A percentile compares a stretch with the other conserved stretches of the same genome.
phyloP scores from a whole-genome alignment of 2,113 vertebrate species.

The Lampris incognitus region DNA sequence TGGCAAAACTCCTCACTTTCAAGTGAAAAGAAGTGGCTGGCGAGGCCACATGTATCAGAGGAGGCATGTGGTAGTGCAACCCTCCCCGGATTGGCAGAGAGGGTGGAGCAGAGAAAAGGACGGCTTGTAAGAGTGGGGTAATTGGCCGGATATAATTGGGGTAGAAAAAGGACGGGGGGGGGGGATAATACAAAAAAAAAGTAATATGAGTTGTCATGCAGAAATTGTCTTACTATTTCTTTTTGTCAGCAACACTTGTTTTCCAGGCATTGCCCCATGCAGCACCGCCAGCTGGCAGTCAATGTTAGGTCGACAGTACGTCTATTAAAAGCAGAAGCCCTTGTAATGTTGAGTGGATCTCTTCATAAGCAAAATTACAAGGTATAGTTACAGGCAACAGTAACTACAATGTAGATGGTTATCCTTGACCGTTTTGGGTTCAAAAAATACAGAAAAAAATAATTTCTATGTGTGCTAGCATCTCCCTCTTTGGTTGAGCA shows the following conservation, averaged over 20 bases:
- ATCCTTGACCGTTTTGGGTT: constrained; percentile 7
- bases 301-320: constrained; percentile 25
- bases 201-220: constrained; percentile 28
- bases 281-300: constrained; percentile 25
- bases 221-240: constrained; percentile 29
- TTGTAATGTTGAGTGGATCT: constrained; percentile 15
- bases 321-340: constrained; percentile 21
- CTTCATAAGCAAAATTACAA: constrained; percentile 24
- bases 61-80: too few relatives aligned
- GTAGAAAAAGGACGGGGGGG: too few relatives aligned
- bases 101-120: too few relatives aligned
- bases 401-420: neutral
- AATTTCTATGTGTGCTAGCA: constrained; percentile 1
- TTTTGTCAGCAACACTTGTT: constrained; percentile 51
- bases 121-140: too few relatives aligned
- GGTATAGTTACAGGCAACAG: neutral
- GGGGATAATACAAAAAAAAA: neutral
- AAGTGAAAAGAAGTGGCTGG: too few relatives aligned
- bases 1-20: too few relatives aligned
- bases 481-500: neutral
- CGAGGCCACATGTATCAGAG: too few relatives aligned
- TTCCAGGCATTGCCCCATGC: constrained; percentile 33
- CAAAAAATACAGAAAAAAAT: constrained; percentile 2
- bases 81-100: too few relatives aligned
- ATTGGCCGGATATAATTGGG: too few relatives aligned